phyloP scores from a whole-genome alignment of 2,797 vertebrate genomes.

The Scyliorhinus canicula region DNA sequence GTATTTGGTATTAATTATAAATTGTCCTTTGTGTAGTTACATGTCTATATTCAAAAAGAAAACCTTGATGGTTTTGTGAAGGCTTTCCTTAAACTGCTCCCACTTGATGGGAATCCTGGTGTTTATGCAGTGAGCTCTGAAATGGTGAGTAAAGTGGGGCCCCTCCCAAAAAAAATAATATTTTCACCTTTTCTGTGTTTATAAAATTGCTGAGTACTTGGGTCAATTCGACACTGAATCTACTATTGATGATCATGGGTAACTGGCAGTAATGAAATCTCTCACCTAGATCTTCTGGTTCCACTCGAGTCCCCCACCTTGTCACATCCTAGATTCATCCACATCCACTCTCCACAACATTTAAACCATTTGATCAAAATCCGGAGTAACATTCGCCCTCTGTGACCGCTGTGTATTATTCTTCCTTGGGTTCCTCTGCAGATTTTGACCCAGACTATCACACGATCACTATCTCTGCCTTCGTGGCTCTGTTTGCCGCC shows the following conservation, averaged over 20 bases:
- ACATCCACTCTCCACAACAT: not conserved
- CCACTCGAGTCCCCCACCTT: not conserved
- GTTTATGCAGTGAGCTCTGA: conserved; percentile 70
- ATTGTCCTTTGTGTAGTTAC: conserved; percentile 55
- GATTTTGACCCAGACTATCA: not conserved
- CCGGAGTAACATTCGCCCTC: not conserved
- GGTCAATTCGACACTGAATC: not conserved
- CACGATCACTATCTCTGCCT: not conserved
- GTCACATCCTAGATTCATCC: not conserved
- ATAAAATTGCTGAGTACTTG: not conserved
- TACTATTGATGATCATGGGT: not conserved
- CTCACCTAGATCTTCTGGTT: not conserved
- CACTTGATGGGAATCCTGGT: conserved; percentile 51
- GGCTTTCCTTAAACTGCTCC: conserved; percentile 47
- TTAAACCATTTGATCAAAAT: not conserved
- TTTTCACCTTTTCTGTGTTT: not conserved
- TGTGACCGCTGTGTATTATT: not conserved
- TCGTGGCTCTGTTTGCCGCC: not conserved
- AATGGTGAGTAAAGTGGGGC: conserved; percentile 51
- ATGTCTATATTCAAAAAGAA: conserved; percentile 64
- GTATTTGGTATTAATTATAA: not conserved
- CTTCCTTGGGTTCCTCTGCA: not conserved
- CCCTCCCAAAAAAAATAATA: not conserved
- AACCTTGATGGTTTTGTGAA: conserved; percentile 66
- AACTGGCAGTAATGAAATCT: not conserved